phyloP scores from a whole-genome alignment of 2,113 vertebrate genomes.

The Mellivora capensis region DNA sequence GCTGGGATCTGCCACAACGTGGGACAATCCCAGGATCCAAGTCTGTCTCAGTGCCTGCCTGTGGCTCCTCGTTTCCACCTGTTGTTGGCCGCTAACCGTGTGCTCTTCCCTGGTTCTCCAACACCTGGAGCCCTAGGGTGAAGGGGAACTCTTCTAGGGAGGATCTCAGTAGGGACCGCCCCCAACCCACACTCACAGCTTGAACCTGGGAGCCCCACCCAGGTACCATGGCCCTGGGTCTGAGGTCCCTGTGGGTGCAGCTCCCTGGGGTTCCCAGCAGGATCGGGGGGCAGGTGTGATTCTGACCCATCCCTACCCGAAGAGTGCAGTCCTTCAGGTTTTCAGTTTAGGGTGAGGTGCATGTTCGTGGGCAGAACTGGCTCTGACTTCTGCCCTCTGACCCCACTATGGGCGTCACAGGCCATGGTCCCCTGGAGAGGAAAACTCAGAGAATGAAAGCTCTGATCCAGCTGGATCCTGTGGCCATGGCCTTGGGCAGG shows the following conservation, averaged over 20 bases:
- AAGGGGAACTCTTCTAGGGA: background rate
- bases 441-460: background rate
- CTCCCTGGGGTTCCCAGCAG: background rate
- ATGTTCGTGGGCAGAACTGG: background rate
- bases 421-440: background rate
- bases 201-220: background rate
- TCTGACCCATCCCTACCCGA: background rate
- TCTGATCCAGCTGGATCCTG: too few species aligned
- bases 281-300: background rate
- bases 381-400: too few species aligned
- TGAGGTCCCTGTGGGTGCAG: background rate
- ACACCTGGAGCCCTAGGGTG: background rate
- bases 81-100: background rate
- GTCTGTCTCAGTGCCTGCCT: background rate
- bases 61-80: rapidly evolving
- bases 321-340: background rate
- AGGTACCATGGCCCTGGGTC: background rate
- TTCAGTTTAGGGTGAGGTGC: too few species aligned
- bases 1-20: background rate
- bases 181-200: background rate
- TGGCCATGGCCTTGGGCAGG: background rate
- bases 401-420: background rate
- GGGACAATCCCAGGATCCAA: too few species aligned
- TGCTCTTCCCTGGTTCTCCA: background rate
- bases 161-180: background rate